Evolutionary conservation across 2,797 vertebrate genomes (phyloP).

Genomic region (Lutjanus campechanus): DNA sequence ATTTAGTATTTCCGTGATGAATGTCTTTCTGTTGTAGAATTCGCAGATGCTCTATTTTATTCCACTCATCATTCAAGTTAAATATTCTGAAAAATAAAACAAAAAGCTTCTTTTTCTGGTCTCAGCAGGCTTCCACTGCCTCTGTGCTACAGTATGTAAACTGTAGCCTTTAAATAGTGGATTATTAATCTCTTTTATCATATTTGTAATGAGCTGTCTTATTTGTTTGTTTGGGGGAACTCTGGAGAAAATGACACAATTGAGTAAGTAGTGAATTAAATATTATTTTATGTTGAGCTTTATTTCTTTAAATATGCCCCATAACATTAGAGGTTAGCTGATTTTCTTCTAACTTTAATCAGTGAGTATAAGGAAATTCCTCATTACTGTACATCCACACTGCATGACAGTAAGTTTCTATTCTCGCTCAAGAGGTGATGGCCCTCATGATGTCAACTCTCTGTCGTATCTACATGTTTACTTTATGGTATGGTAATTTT

Average conservation of each 20-base stretch:
- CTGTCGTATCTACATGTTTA: constrained; percentile 3
- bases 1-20: constrained; percentile 50
- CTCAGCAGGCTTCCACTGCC: neutral
- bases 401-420: neutral
- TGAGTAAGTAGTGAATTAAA: neutral
- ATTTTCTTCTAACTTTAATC: neutral
- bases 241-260: neutral
- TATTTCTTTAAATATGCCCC: constrained; percentile 1
- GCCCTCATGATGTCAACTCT: neutral
- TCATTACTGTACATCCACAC: neutral
- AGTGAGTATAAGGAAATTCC: neutral
- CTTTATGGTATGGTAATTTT: neutral
- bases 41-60: constrained; percentile 35
- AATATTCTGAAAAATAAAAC: constrained; percentile 35
- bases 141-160: neutral
- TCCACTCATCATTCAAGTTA: constrained; percentile 33
- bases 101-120: neutral
- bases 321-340: neutral
- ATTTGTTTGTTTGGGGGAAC: neutral
- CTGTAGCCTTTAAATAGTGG: neutral
- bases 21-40: constrained; percentile 42
- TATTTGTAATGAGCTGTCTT: neutral
- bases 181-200: constrained; percentile 7
- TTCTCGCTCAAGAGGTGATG: constrained; percentile 6
- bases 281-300: neutral